These are phyloP conservation scores for Catagonus wagneri DNA, from an alignment of 2,113 vertebrate genomes.

Conservation along the genomic window DNA sequence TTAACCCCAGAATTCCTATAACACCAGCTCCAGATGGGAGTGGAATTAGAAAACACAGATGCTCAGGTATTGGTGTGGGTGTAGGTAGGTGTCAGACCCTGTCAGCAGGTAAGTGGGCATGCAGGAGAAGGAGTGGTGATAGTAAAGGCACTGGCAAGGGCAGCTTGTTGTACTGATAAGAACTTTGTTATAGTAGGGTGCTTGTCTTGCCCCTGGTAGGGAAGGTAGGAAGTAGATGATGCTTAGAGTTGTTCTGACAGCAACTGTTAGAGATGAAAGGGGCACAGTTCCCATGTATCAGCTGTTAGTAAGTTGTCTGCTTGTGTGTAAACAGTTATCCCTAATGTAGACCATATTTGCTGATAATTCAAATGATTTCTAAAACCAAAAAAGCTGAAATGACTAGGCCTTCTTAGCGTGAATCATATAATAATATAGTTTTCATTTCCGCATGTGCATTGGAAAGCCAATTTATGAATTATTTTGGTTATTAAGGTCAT, in stretches of 20 bases:
- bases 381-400: neutral
- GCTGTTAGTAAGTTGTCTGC: neutral
- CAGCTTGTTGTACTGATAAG: neutral
- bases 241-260: neutral
- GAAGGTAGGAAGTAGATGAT: neutral
- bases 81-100: neutral
- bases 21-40: neutral
- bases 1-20: neutral
- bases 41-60: neutral
- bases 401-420: neutral
- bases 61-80: neutral
- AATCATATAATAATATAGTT: neutral
- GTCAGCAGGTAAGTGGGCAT: neutral
- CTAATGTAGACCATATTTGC: neutral
- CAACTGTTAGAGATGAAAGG: neutral
- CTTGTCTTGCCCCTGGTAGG: neutral
- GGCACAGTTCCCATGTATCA: neutral
- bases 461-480: neutral
- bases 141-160: neutral
- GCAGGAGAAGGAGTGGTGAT: neutral
- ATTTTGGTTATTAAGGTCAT: slow-evolving; percentile 14
- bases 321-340: neutral
- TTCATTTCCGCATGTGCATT: slow-evolving; percentile 5
- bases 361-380: slow-evolving; percentile 19
- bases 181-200: neutral